Base-by-base conservation (phyloP, 2,888 invertebrate genomes). In the Fragum whitleyi region DNA sequence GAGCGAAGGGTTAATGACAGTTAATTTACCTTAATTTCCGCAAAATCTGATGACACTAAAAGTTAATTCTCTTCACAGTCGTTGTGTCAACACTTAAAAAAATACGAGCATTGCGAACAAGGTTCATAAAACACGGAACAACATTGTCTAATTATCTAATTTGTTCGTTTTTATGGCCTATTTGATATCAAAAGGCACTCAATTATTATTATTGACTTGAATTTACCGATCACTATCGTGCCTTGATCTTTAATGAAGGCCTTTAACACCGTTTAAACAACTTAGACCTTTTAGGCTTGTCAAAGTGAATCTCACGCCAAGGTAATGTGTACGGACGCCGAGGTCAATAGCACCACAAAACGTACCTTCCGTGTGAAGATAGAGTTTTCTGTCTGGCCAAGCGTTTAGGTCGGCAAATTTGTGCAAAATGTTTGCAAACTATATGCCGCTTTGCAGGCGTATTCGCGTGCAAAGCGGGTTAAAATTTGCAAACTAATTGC, bases 131-230 rank as follows among this genome's bases (percentile, higher is more conserved):
- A 69, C 69, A 69, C 51, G 51, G 53, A 69, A 69, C 53, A 28
- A 51, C 51, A 69, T 51, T 53, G 69, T 53, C 53, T 53, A 69
- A 69, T 69, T 53, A 69, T 69, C 69, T 69, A 69, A 69, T 69
- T 69, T 69, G 69, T 69, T 51, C 69, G 61, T 59, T 72, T 72
- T 72, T 72, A 72, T 72, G 72, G 72, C 57, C 72, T 57, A 72
- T 72, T 72, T 72, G 57, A 72, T 72, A 42, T 72, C 59, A 72
- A 32, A 72, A 59, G 42, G 57, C 57, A 57, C 39, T 72, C 72
- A 72, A 59, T 72, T 72, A 72, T 42, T 55, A 42, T 72, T 42
- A 72, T 72, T 72, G 57, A 23, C 57, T 39, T 72, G 72, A 70
- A 69, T 72, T 72, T 57, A 42, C 42, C 26, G 72, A 72, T 72